Percentiles rank a stretch among this genome's conserved stretches.
Evolutionary conservation across 2,113 vertebrate genomes (phyloP).

Genomic region (Boulengeromyrus knoepffleri): DNA sequence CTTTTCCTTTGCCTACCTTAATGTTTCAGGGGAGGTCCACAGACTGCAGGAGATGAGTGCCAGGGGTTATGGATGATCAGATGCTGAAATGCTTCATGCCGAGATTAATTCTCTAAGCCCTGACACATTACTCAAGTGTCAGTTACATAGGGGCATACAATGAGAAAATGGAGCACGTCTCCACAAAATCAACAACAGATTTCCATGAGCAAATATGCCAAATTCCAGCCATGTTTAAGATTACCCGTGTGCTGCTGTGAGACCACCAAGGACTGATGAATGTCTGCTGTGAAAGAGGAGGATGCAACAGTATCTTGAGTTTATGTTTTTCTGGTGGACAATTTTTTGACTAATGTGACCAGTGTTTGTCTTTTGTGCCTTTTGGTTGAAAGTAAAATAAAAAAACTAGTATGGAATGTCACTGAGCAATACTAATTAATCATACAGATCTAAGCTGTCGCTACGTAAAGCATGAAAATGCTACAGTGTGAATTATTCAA

Average conservation of each 20-base stretch:
- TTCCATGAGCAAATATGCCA: slow-evolving; percentile 15
- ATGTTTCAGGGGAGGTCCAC: background rate
- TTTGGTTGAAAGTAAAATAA: background rate
- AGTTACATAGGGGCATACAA: slow-evolving; percentile 3
- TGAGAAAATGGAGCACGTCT: background rate
- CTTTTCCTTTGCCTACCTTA: background rate
- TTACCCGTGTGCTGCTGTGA: background rate
- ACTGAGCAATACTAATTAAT: background rate
- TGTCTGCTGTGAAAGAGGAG: background rate
- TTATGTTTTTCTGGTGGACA: background rate
- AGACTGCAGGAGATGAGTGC: background rate
- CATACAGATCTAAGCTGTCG: background rate
- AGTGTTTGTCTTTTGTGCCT: background rate
- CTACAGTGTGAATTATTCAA: background rate
- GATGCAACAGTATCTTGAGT: background rate
- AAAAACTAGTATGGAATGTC: background rate
- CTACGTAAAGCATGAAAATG: background rate
- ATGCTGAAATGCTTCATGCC: slow-evolving; percentile 17
- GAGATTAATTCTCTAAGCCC: slow-evolving; percentile 8
- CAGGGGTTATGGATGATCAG: slow-evolving; percentile 22
- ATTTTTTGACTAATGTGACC: background rate
- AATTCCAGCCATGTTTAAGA: slow-evolving; percentile 13
- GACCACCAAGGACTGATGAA: slow-evolving; percentile 15
- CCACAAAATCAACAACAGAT: slow-evolving; percentile 24
- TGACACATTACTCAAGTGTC: slow-evolving; percentile 23